Evolutionary conservation across 2,888 invertebrate genomes (phyloP).

Genomic region (Lithophane semibrunnea): DNA sequence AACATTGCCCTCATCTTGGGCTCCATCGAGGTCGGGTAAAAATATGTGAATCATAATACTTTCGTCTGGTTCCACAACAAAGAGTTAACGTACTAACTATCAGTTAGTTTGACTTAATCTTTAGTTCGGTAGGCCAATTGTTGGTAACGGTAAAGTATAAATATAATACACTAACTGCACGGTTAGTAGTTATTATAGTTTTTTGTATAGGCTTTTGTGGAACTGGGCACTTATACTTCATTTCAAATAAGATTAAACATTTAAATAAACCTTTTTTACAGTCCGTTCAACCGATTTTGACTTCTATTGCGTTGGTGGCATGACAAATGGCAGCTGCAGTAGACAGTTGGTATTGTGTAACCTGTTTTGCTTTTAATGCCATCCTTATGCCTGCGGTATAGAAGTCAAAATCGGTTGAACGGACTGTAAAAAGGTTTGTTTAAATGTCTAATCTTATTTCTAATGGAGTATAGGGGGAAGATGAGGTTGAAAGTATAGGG

Average conservation of each 20-base stretch:
- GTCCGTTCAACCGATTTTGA: too few relatives aligned
- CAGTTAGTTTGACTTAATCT: constrained; percentile 59
- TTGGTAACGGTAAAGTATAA: constrained; percentile 30
- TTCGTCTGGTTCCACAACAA: constrained; percentile 38
- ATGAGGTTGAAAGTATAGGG: not conserved
- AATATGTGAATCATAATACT: constrained; percentile 25
- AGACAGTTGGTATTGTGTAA: too few relatives aligned
- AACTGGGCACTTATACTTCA: constrained; percentile 9
- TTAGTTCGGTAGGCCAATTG: constrained; percentile 17
- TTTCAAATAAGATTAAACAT: too few relatives aligned
- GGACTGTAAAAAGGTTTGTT: too few relatives aligned
- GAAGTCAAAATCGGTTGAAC: too few relatives aligned
- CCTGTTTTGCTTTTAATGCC: too few relatives aligned
- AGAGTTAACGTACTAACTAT: constrained; percentile 64
- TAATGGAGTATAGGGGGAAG: not conserved
- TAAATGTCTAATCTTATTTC: too few relatives aligned
- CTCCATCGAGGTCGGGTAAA: not conserved
- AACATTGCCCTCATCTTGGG: not conserved
- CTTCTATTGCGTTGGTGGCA: too few relatives aligned
- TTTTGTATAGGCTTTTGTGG: constrained; percentile 37
- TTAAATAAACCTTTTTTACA: too few relatives aligned
- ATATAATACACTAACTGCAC: constrained; percentile 48
- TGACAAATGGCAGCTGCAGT: too few relatives aligned
- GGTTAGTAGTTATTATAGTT: constrained; percentile 53
- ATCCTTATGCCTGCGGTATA: too few relatives aligned